Evolutionary conservation across 2,888 invertebrate species (phyloP).

Genomic region (Pandemis cinnamomeana): DNA sequence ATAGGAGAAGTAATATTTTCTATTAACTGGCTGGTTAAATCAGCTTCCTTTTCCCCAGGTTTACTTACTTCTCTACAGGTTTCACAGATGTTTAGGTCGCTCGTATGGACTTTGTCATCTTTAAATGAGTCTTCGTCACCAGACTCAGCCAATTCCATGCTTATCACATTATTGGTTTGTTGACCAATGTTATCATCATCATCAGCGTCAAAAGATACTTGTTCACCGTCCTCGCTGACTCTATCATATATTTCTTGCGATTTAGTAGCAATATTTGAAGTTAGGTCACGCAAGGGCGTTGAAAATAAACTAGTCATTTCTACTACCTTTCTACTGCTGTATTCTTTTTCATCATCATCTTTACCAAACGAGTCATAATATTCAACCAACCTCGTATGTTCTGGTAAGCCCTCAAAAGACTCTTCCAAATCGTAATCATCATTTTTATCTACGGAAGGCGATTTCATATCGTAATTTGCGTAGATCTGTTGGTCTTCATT

Average conservation of each 20-base stretch:
- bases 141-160: constrained; percentile 13
- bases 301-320: constrained; percentile 44
- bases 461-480: not conserved
- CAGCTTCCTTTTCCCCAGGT: constrained; percentile 58
- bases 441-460: not conserved
- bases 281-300: constrained; percentile 58
- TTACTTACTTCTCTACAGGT: constrained; percentile 70
- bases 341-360: not conserved
- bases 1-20: constrained; percentile 76
- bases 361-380: not conserved
- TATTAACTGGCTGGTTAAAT: constrained; percentile 71
- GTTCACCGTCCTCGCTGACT: constrained; percentile 14
- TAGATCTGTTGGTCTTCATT: not conserved
- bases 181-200: constrained; percentile 24
- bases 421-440: not conserved
- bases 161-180: constrained; percentile 7
- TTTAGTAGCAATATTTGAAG: constrained; percentile 55
- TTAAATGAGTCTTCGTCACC: constrained; percentile 34
- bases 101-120: constrained; percentile 47
- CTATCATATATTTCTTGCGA: constrained; percentile 47
- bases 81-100: constrained; percentile 71
- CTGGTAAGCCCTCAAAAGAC: not conserved
- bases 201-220: constrained; percentile 13
- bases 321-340: not conserved
- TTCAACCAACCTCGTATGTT: not conserved